Base-by-base conservation (phyloP, 2,888 invertebrate genomes). In the Dorcus hopei region DNA sequence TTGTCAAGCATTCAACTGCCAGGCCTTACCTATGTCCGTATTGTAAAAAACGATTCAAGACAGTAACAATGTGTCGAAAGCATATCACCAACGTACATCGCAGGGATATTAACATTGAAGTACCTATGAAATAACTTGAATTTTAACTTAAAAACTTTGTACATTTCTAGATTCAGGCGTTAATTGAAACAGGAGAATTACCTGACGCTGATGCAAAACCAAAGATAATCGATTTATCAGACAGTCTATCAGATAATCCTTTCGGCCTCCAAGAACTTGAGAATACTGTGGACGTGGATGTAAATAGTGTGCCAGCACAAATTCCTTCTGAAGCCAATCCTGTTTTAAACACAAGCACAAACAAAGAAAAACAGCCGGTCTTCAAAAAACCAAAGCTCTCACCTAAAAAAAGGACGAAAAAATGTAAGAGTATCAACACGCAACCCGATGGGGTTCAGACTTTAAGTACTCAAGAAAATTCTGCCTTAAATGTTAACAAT, bases 71-170 rank as follows among this genome's bases (percentile, higher is more conserved):
- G 68, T 87, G 87, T 70, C 80, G 85, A 65, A 85, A 85, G 64
- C 88, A 89, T 68, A 86, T 88, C 77, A 83, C 6, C 26, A 33
- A 82, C 65, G 81, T 82, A 3, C 87, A 87, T 70, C 80, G 81
- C 63, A 77, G 77, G 56, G 83, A 85, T 47, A 49, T 52, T 33
- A 48, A 45, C 19, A 45, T 45, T 38, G 38, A 54, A 47, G 47
- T 52, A 52, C 41, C n/a, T 14, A 16, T 3, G 9, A 38, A 11
- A 11, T 9, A 52, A 16, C 9, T 52, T 16, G 41, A 16, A 16
- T 16, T 45, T 45, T 9, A 45, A 45, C 23, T 16, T 11, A 19
- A 19, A 19, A 16, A 45, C 2, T 2, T 11, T 23, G 14, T 19
- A 26, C 40, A 14, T 23, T 49, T 55, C 43, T 40, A 58, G 61